These are phyloP conservation scores for Rhopalosiphum maidis DNA, from an alignment of 1,140 invertebrate genomes.

Conservation along the genomic window DNA sequence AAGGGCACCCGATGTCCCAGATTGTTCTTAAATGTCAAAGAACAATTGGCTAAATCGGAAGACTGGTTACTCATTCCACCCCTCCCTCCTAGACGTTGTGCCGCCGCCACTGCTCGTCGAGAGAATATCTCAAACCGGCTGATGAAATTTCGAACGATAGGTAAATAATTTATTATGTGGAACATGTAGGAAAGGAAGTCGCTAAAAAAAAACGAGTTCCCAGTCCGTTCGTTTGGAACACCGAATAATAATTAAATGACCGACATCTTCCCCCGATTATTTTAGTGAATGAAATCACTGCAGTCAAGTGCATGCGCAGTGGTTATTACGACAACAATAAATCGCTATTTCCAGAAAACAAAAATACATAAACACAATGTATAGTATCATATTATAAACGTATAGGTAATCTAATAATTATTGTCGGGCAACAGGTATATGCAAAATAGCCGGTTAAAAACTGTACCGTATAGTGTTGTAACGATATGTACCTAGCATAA, in stretches of 20 bases:
- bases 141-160: slow-evolving; percentile 53
- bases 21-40: slow-evolving; percentile 52
- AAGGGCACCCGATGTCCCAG: slow-evolving; percentile 53
- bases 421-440: background rate
- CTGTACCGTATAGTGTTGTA: background rate
- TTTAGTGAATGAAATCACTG: slow-evolving; percentile 34
- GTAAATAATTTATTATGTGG: slow-evolving; percentile 53
- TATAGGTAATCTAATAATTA: background rate
- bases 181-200: slow-evolving; percentile 43
- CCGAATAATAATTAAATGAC: slow-evolving; percentile 43
- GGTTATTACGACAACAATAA: background rate
- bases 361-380: background rate
- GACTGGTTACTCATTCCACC: slow-evolving; percentile 35
- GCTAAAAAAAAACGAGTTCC: slow-evolving; percentile 43
- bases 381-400: background rate
- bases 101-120: background rate
- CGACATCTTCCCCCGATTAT: slow-evolving; percentile 17
- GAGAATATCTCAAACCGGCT: slow-evolving; percentile 52
- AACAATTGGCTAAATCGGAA: slow-evolving; percentile 51
- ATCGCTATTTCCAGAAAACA: background rate
- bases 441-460: background rate
- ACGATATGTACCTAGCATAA: background rate
- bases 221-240: slow-evolving; percentile 33
- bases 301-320: background rate
- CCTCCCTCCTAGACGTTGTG: background rate